These are phyloP conservation scores for Bryconaethiops microstoma DNA, from an alignment of 2,797 vertebrate genomes.

Conservation along the genomic window DNA sequence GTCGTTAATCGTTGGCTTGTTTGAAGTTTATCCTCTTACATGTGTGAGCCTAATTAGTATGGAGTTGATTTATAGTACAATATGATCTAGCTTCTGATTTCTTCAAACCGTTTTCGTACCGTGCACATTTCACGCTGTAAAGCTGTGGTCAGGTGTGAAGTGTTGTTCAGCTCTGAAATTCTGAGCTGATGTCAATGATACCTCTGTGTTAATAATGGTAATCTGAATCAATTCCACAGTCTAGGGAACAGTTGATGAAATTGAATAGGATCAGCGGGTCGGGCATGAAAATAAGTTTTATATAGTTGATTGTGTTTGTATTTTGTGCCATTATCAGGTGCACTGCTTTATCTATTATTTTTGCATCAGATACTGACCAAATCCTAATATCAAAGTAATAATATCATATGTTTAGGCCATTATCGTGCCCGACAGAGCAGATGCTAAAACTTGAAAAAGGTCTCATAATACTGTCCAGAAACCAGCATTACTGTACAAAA, in stretches of 20 bases:
- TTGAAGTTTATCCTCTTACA: constrained; percentile 2
- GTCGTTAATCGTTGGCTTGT: not conserved
- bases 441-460: not conserved
- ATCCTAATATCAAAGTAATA: too few relatives aligned
- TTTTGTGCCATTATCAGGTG: not conserved
- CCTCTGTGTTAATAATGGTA: not conserved
- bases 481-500: not conserved
- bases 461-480: not conserved
- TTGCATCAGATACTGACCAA: too few relatives aligned
- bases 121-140: too few relatives aligned
- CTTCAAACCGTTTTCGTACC: not conserved
- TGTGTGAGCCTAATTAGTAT: not conserved
- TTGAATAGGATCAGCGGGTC: not conserved
- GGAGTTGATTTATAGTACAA: not conserved
- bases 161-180: too few relatives aligned
- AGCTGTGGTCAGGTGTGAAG: too few relatives aligned
- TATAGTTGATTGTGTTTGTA: too few relatives aligned
- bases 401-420: not conserved
- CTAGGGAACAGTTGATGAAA: not conserved
- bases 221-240: not conserved
- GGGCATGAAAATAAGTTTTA: too few relatives aligned
- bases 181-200: not conserved
- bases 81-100: not conserved
- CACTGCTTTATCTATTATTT: not conserved
- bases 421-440: not conserved